These are phyloP conservation scores for Microcebus ravelobensis DNA, from an alignment of 2,113 vertebrate genomes.

Conservation along the genomic window DNA sequence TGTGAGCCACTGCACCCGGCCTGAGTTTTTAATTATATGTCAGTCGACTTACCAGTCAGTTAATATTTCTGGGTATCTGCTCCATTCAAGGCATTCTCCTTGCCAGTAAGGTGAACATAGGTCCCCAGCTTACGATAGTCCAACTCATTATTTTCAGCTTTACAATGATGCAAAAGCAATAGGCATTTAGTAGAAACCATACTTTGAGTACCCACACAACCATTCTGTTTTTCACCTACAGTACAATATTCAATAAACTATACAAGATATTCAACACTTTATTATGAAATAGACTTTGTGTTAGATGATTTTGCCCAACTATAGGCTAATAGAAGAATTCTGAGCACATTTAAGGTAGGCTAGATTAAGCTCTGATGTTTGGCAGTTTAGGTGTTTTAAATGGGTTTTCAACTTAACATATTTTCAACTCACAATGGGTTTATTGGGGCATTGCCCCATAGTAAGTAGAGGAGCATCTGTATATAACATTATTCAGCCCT, in stretches of 20 bases:
- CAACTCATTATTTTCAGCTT: not conserved
- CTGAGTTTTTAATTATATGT: not conserved
- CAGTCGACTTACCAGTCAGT: not conserved
- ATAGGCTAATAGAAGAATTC: not conserved
- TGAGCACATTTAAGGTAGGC: not conserved
- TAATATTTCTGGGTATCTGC: not conserved
- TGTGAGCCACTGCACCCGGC: too few relatives aligned
- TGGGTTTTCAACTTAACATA: not conserved
- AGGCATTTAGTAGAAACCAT: not conserved
- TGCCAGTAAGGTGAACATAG: not conserved
- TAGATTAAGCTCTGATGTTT: not conserved
- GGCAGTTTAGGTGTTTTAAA: not conserved
- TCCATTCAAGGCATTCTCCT: not conserved
- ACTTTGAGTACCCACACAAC: not conserved
- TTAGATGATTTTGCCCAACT: not conserved
- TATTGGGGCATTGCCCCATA: not conserved
- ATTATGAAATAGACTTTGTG: not conserved
- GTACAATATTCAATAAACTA: not conserved
- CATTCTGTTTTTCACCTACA: not conserved
- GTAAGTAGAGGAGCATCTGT: not conserved
- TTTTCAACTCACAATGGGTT: not conserved
- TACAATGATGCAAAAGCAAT: not conserved
- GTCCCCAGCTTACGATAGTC: not conserved
- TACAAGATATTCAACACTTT: not conserved
- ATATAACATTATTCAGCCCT: not conserved